phyloP scores from a whole-genome alignment of 1,140 invertebrate species.

The Myzus persicae region DNA sequence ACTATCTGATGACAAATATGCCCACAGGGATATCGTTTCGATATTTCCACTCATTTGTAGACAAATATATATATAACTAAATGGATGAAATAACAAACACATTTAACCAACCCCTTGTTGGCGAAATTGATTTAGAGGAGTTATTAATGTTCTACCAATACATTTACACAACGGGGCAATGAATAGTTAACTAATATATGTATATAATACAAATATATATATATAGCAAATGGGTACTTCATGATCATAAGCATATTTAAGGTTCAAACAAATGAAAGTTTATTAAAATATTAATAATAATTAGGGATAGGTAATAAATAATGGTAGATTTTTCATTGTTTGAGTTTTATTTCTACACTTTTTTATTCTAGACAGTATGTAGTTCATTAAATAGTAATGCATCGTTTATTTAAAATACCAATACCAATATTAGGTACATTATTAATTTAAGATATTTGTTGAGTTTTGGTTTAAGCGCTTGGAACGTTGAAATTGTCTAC shows the following conservation, averaged over 20 bases:
- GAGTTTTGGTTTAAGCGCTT: too few species aligned
- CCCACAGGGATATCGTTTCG: constrained; percentile 28
- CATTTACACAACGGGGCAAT: not conserved
- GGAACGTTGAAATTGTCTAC: too few species aligned
- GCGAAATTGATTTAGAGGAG: constrained; percentile 50
- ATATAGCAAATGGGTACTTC: not conserved
- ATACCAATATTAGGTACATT: not conserved
- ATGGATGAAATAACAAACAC: constrained; percentile 29
- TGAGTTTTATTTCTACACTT: not conserved
- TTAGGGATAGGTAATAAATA: not conserved
- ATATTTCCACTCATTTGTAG: constrained; percentile 36
- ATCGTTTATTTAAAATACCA: not conserved
- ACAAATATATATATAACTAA: constrained; percentile 19
- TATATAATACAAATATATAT: not conserved
- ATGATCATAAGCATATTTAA: not conserved
- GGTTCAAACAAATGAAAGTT: not conserved
- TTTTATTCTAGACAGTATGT: not conserved
- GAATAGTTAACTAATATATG: constrained; percentile 2
- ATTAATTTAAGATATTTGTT: too few species aligned
- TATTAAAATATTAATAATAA: constrained; percentile 8
- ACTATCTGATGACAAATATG: constrained; percentile 54
- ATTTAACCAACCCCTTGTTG: constrained; percentile 25
- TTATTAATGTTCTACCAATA: constrained; percentile 37
- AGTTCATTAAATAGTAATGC: not conserved
- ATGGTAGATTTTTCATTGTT: not conserved